phyloP scores from a whole-genome alignment of 1,140 invertebrate species.

The Tetramorium parvispinum region DNA sequence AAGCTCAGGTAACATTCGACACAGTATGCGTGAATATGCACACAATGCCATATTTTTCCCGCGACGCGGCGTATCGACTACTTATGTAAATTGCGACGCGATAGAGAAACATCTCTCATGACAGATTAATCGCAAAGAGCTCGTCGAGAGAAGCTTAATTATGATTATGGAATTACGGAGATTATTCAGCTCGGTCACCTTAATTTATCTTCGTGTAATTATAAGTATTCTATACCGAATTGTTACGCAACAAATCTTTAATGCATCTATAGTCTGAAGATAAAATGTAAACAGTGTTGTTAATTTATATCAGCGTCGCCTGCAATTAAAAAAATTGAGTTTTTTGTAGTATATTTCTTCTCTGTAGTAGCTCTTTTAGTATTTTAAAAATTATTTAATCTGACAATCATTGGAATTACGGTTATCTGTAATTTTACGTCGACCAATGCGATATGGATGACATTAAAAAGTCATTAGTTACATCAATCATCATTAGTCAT shows the following conservation, averaged over 20 bases:
- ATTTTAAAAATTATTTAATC: background rate
- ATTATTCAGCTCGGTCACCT: background rate
- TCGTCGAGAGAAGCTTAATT: background rate
- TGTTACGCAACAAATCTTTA: background rate
- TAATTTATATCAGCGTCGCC: background rate
- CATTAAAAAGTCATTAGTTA: background rate
- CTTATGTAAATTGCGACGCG: background rate
- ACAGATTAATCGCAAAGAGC: background rate
- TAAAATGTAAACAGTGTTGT: background rate
- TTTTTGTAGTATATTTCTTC: background rate
- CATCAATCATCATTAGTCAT: slow-evolving; percentile 20
- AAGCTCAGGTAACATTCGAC: background rate
- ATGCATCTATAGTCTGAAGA: background rate
- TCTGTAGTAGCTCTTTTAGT: background rate
- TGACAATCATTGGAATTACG: background rate
- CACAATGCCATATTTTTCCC: background rate
- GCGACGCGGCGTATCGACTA: background rate
- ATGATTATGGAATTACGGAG: background rate
- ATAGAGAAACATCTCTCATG: background rate
- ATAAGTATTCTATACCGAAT: background rate
- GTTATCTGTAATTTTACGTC: background rate
- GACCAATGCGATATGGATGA: background rate
- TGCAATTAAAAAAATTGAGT: background rate
- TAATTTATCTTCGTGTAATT: background rate
- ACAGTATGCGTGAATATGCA: background rate